Evolutionary conservation across 1,140 invertebrate species (phyloP), one percentile per base, ranked within the genome.

Genomic region (Drosophila prosaltans): DNA sequence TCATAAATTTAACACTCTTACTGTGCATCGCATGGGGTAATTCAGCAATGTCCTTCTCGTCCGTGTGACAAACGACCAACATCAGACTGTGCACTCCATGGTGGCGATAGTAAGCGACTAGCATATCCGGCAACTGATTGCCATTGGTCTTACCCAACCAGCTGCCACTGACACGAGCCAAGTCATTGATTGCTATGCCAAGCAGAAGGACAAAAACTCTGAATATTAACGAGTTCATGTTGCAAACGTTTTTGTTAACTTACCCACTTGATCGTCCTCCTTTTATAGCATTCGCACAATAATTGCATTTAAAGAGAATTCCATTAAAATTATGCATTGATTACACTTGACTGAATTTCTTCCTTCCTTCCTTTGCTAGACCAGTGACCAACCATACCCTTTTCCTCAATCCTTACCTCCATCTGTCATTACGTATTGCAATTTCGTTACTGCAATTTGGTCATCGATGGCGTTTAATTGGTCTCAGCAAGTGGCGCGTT

Each of bases 101-200:
- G 62, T 82, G 80, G 68, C 76, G 86, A 89, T 80, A 91, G 78
- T 91, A 91, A 75, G 83, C 83, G 76, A 91, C 79, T 74, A 90
- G 81, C 74, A 91, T 91, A 81, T 90, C 81, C 81, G 85, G 74
- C 86, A 90, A 85, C 79, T 81, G 85, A 85, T 90, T 90, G 85
- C 81, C 78, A 51, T 72, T 57, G 43, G 70, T 60, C 65, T 69
- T 81, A n/a, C 59, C 36, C 43, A 41, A 59, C 68, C 77, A 83
- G 64, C 84, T 88, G 84, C 54, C 74, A 58, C 48, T 80, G 74
- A 73, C 84, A 89, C 80, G 74, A 69, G 61, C 67, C 43, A 67
- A 65, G 78, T 36, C 66, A 80, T 71, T 70, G 77, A 78, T 71
- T 62, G 69, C 58, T 48, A 71, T 51, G 21, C 40, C 64, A 76